Conservation (phyloP, 2,797 vertebrate species). For the Sitta carolinensis region DNA sequence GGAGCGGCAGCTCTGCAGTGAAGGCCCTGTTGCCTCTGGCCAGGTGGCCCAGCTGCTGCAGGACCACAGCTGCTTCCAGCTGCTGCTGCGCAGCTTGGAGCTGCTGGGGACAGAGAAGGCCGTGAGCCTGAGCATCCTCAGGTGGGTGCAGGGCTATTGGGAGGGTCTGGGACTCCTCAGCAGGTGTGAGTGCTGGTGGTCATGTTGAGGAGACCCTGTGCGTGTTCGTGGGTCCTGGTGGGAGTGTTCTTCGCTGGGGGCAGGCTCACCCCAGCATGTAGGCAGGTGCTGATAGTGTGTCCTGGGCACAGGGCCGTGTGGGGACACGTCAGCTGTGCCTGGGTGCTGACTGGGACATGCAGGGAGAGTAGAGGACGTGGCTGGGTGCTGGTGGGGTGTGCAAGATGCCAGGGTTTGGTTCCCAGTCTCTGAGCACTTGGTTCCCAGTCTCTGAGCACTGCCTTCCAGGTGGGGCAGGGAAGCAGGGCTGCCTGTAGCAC, state of each 20-base stretch:
- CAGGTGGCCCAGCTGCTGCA: conserved; percentile 76
- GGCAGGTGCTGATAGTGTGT: background rate
- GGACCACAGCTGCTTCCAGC: conserved; percentile 82
- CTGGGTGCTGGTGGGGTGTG: background rate
- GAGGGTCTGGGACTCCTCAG: background rate
- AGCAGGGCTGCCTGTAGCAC: background rate
- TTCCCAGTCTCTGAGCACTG: background rate
- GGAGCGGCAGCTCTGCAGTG: conserved; percentile 83
- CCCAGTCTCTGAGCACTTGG: too few relatives aligned
- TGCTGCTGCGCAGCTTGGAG: conserved; percentile 85
- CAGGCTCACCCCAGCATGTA: fast-evolving
- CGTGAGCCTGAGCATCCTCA: conserved; percentile 82
- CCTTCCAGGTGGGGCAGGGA: background rate
- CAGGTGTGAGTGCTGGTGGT: background rate
- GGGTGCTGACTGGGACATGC: background rate
- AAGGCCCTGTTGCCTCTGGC: conserved; percentile 65
- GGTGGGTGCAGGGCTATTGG: conserved; percentile 59
- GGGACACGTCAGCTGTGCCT: background rate
- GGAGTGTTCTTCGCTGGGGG: background rate
- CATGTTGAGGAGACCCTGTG: fast-evolving
- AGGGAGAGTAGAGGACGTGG: fast-evolving
- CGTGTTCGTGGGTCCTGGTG: background rate
- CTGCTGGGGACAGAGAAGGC: conserved; percentile 83
- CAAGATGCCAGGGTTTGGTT: background rate
- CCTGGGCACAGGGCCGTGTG: fast-evolving